These are phyloP conservation scores for Xerus rutilus DNA, from an alignment of 2,797 vertebrate species.

Conservation along the genomic window DNA sequence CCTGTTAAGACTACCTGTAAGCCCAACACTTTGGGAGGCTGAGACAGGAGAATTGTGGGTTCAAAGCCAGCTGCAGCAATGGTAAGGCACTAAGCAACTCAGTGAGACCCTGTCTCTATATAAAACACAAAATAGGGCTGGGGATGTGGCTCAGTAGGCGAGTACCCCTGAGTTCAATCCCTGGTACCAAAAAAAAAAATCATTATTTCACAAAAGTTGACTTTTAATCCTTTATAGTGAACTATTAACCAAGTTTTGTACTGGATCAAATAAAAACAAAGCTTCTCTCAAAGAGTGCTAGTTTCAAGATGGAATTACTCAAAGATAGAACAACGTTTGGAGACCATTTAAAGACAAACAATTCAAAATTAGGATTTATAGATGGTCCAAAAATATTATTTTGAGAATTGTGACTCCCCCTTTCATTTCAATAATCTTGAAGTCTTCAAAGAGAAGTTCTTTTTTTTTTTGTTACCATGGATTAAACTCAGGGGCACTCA, in stretches of 20 bases:
- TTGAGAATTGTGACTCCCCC: not conserved
- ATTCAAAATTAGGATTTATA: constrained; percentile 25
- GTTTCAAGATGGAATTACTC: constrained; percentile 11
- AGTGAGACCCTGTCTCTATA: no score
- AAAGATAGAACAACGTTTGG: not conserved
- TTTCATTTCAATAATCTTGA: constrained; percentile 16
- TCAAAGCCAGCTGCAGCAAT: no score
- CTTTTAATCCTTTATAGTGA: constrained; percentile 27
- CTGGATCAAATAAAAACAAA: constrained; percentile 7
- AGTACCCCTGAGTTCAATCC: no score
- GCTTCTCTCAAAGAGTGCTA: constrained; percentile 2
- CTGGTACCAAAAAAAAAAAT: constrained; percentile 22
- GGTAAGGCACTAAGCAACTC: no score
- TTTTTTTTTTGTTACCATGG: no score
- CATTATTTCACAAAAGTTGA: not conserved
- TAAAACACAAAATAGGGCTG: no score
- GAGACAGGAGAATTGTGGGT: no score
- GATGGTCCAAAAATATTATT: not conserved
- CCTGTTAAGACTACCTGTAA: not conserved
- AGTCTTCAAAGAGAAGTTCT: not conserved
- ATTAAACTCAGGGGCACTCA: no score
- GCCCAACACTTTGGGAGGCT: no score
- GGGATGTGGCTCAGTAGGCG: no score
- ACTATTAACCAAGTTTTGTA: not conserved
- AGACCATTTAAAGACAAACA: not conserved